Conservation (phyloP, 2,113 vertebrate genomes). For the Phrynosoma blainvillii region DNA sequence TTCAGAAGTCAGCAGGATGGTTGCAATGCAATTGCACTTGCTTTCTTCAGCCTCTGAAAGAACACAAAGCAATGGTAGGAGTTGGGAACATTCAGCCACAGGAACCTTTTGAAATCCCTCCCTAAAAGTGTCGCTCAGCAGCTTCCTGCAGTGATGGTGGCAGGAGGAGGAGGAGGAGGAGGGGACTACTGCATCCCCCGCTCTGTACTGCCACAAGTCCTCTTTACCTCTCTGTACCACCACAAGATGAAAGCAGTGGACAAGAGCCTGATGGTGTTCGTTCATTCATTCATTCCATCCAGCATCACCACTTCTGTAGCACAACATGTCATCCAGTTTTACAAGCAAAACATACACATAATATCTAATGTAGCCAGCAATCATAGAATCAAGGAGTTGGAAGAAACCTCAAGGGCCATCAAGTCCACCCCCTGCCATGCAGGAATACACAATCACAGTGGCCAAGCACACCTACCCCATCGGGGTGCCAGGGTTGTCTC, state of each 20-base stretch:
- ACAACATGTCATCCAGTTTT: too few relatives aligned
- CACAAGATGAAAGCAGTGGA: not conserved
- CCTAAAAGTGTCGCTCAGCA: constrained; percentile 19
- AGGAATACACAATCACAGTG: too few relatives aligned
- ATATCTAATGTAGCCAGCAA: too few relatives aligned
- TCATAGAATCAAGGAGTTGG: too few relatives aligned
- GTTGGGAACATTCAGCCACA: constrained; percentile 16
- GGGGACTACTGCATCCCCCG: not conserved
- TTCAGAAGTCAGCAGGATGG: not conserved
- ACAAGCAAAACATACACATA: too few relatives aligned
- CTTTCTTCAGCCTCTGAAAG: not conserved
- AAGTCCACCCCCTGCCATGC: too few relatives aligned
- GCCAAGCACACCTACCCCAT: too few relatives aligned
- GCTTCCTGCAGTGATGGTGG: not conserved
- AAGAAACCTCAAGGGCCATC: too few relatives aligned
- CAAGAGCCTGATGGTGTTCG: not conserved
- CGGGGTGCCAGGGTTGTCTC: too few relatives aligned
- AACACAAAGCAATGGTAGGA: constrained; percentile 23
- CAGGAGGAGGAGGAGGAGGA: not conserved
- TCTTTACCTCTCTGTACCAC: too few relatives aligned
- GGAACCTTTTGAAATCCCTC: constrained; percentile 16
- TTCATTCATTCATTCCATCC: too few relatives aligned
- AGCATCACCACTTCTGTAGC: too few relatives aligned
- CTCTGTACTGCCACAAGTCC: not conserved
- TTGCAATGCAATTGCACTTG: not conserved